Base-by-base conservation (phyloP, 2,888 invertebrate species). In the Girardia tigrina region DNA sequence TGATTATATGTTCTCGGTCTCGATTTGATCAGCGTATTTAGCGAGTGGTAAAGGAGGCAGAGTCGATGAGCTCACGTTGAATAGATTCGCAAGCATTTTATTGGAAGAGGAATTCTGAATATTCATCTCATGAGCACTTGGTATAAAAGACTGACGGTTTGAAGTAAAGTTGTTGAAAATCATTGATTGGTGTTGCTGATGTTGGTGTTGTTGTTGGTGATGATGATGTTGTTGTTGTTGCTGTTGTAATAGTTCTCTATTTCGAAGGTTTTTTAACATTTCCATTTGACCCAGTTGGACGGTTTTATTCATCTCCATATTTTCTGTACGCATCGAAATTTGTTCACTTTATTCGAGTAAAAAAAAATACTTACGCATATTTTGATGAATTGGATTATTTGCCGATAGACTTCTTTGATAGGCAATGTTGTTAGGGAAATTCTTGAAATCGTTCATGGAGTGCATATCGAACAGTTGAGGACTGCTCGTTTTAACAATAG, bases 91-190 rank as follows among this genome's bases (percentile, higher is more conserved):
- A 20, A 56, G 56, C 56, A 56, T 56, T 56, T 56, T 56, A 56
- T 56, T 56, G 56, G 56, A 56, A 56, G 56, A 56, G 56, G 56
- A 56, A 56, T 56, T 56, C n/a, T 56, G 56, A 56, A 56, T 56
- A 56, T 56, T 56, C 56, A 56, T 56, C 4, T 56, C 56, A 56
- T 56, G 56, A 56, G 56, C 56, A 56, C 56, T 56, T 56, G 56
- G 56, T 56, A 56, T 56, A 56, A 56, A 56, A 56, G 56, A 56
- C 56, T 56, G 56, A 56, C 56, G 56, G 56, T 56, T 56, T 56
- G 56, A 16, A 56, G n/a, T 20, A 23, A 20, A 20, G 36, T 36
- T 36, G 23, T 56, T 56, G 20, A 56, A 12, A 2, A 56, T n/a
- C 56, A 56, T 56, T 8, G 56, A 6, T 56, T 56, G 56, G n/a